Base-by-base conservation (phyloP, 2,888 invertebrate species). In the Apamea sordens region DNA sequence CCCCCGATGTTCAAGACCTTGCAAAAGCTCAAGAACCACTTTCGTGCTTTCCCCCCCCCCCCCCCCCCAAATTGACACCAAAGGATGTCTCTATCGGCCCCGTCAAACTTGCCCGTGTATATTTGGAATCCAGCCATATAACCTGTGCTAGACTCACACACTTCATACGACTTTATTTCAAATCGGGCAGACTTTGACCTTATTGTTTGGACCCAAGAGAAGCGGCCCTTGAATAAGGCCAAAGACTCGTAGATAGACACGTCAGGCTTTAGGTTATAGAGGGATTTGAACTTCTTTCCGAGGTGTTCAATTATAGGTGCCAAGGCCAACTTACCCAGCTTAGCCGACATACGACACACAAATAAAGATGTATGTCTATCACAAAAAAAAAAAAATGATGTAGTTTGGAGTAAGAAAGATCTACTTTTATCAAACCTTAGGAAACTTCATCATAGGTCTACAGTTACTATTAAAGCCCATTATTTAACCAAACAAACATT, bases 211-310 rank as follows among this genome's bases (percentile, higher is more conserved):
- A 77, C 68, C 86, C 86, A 89, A 44, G 85, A 82, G 71, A 87
- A 73, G 11, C 82, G 82, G 21, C 85, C 89, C 79, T 88, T 88
- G 74, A 79, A 88, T 69, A 89, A 77, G 44, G 86, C 84, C 84
- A 89, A 80, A 65, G 89, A 87, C 84, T 90, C 89, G 44, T 87
- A 84, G n/a, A 89, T 86, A 6, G 73, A 56, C 2, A 89, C 50
- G 6, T 86, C 69, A 10, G 50, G 76, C 8, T 41, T 65, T 7
- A 85, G 44, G 21, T 73, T 75, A 24, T 82, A 76, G 1, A 82
- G 68, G 8, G 74, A 21, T 47, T 67, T 53, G 67, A 86, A 36
- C 64, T 73, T 77, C 77, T 28, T 76, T 74, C 84, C 69, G 24
- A 67, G 50, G 84, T 77, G 72, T 83, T 88, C 59, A 28, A 65